Evolutionary conservation across 92 coral and sea anemone genomes (phyloP), one percentile per base, ranked within the genome.

Genomic region (Chrysogorgia sp.): DNA sequence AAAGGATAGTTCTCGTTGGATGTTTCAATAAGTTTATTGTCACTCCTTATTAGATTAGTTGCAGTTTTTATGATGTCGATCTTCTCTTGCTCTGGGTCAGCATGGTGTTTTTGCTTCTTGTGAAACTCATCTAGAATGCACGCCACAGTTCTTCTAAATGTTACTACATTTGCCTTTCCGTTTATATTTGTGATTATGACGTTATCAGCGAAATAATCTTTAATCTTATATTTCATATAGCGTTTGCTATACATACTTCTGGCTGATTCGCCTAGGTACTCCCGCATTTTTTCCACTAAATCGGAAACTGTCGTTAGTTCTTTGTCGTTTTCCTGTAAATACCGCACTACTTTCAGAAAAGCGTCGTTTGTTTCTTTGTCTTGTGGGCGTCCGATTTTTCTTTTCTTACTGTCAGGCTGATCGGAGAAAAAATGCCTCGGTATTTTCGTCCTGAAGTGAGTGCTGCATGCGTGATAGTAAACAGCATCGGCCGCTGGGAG

Each of bases 131-230:
- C 83, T 43, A 86, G 41, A 22, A 86, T 86, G 0, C 13, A 2
- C 4, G 29, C 15, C 0, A 67, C 86, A 10, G 86, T 86, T 14
- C 17, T 67, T 82, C 71, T 67, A 34, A 82, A 41, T 43, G 86
- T 86, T 12, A 86, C 86, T 10, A 86, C 86, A 30, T 68, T 68
- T 17, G 86, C 52, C 49, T 82, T 82, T 24, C 83, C 83, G 34
- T 86, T 76, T 17, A 81, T 72, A 0, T 48, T 35, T 1, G 90
- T 82, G 31, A 76, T 86, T 2, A 86, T 10, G n/a, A n/a, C n/a
- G n/a, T n/a, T n/a, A n/a, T n/a, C n/a, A n/a, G n/a, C 76, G 52
- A 82, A 82, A 47, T 75, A 58, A 47, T 82, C 87, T 53, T 63
- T 35, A 23, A 83, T 19, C 57, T 30, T 53, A 1, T 53, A 9